These are phyloP conservation scores for Tetheella fluctuosa DNA, from an alignment of 2,888 invertebrate species.

Conservation along the genomic window DNA sequence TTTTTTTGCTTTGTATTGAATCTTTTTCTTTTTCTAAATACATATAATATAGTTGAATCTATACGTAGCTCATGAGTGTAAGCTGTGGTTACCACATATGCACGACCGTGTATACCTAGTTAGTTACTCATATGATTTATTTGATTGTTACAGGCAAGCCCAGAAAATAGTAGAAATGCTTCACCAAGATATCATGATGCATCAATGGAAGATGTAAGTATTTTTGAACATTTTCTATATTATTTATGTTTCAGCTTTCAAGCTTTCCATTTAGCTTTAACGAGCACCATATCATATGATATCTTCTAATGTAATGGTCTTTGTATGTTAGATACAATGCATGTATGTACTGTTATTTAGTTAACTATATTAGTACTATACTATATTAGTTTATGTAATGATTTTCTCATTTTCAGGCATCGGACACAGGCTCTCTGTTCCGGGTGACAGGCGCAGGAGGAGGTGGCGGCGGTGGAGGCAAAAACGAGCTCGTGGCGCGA, in stretches of 20 bases:
- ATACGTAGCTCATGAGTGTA: too few relatives aligned
- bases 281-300: too few relatives aligned
- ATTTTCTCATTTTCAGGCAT: slow-evolving; percentile 57
- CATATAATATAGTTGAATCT: too few relatives aligned
- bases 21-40: too few relatives aligned
- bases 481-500: slow-evolving; percentile 85
- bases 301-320: too few relatives aligned
- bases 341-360: too few relatives aligned
- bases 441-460: slow-evolving; percentile 85
- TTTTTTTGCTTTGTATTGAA: too few relatives aligned
- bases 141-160: slow-evolving; percentile 78
- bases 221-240: background rate
- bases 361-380: too few relatives aligned
- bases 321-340: too few relatives aligned
- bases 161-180: slow-evolving; percentile 80
- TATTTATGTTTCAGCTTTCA: too few relatives aligned
- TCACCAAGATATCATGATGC: slow-evolving; percentile 79
- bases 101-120: slow-evolving; percentile 11
- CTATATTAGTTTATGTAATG: background rate
- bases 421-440: slow-evolving; percentile 76
- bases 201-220: slow-evolving; percentile 80
- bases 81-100: too few relatives aligned
- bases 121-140: slow-evolving; percentile 17
- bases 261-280: too few relatives aligned
- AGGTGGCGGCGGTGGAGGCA: slow-evolving; percentile 84